These are phyloP conservation scores for Scaptomyza tumidula DNA, from an alignment of 2,888 invertebrate genomes.

Conservation along the genomic window DNA sequence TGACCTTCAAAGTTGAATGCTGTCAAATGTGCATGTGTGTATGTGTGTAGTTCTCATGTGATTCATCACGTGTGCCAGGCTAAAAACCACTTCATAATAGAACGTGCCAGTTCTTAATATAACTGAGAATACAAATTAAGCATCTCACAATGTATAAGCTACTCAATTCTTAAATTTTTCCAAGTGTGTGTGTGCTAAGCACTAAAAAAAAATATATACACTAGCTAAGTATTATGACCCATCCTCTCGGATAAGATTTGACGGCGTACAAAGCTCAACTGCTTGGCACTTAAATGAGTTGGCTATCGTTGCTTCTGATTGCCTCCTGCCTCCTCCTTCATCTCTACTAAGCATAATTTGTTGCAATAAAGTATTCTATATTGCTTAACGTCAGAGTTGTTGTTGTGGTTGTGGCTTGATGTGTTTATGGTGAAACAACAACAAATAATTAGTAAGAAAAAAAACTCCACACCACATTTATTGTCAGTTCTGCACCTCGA, in stretches of 20 bases:
- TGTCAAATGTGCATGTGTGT: slow-evolving; percentile 4
- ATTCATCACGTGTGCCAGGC: neutral
- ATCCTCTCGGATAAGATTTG: slow-evolving; percentile 1
- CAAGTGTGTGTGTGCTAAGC: neutral
- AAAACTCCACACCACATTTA: neutral
- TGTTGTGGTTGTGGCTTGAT: slow-evolving; percentile 19
- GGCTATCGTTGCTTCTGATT: slow-evolving; percentile 40
- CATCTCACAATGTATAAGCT: neutral
- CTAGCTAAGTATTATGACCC: neutral
- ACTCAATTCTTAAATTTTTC: neutral
- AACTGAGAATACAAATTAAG: neutral
- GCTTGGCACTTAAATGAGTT: slow-evolving; percentile 32
- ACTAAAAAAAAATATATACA: neutral
- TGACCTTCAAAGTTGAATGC: slow-evolving; percentile 43
- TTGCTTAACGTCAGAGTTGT: slow-evolving; percentile 24
- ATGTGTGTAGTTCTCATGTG: neutral
- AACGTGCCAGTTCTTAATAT: neutral
- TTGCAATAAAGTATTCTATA: slow-evolving; percentile 39
- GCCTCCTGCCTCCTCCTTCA: slow-evolving; percentile 4
- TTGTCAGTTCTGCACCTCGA: neutral
- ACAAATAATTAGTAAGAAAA: slow-evolving; percentile 15
- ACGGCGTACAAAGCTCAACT: slow-evolving; percentile 4
- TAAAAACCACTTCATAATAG: neutral
- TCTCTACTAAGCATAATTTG: slow-evolving; percentile 1
- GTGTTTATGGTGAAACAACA: slow-evolving; percentile 17